These are phyloP conservation scores for Thamnaconus septentrionalis DNA, from an alignment of 2,113 vertebrate species.

Conservation along the genomic window DNA sequence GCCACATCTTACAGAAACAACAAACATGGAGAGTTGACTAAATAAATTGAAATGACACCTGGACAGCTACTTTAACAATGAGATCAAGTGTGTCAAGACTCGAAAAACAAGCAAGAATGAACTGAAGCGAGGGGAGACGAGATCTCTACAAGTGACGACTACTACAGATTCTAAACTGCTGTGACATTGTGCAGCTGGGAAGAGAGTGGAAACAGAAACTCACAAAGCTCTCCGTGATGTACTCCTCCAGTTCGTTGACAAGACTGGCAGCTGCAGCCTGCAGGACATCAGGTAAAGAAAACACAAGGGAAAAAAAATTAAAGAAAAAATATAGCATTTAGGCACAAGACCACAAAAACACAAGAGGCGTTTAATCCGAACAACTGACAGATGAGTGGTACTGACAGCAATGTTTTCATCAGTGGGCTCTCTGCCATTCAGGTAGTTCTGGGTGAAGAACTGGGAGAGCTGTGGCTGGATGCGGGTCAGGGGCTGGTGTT, in stretches of 20 bases:
- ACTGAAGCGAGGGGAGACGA: too few species aligned
- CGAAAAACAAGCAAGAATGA: too few species aligned
- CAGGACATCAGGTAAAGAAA: neutral
- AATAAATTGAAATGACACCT: too few species aligned
- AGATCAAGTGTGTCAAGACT: too few species aligned
- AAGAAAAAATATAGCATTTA: neutral
- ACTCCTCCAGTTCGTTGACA: slow-evolving; percentile 84
- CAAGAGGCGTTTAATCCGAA: neutral
- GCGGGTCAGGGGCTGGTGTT: slow-evolving; percentile 86
- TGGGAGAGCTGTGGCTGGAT: slow-evolving; percentile 87
- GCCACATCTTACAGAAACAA: too few species aligned
- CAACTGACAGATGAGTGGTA: neutral
- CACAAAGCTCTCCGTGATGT: slow-evolving; percentile 89
- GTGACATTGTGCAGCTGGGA: too few species aligned
- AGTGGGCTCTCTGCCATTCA: slow-evolving; percentile 83
- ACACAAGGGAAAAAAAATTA: neutral
- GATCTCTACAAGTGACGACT: too few species aligned
- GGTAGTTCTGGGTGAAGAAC: slow-evolving; percentile 89
- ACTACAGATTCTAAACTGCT: too few species aligned
- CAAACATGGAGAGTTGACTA: too few species aligned
- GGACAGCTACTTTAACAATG: too few species aligned
- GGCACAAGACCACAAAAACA: neutral
- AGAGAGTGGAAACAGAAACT: slow-evolving; percentile 51
- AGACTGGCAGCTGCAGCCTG: slow-evolving; percentile 81
- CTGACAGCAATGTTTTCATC: slow-evolving; percentile 85